Percentiles rank a stretch among this genome's conserved stretches.
These are phyloP conservation scores for Trichogramma dendrolimi DNA, from an alignment of 2,888 invertebrate species.

Conservation along the genomic window DNA sequence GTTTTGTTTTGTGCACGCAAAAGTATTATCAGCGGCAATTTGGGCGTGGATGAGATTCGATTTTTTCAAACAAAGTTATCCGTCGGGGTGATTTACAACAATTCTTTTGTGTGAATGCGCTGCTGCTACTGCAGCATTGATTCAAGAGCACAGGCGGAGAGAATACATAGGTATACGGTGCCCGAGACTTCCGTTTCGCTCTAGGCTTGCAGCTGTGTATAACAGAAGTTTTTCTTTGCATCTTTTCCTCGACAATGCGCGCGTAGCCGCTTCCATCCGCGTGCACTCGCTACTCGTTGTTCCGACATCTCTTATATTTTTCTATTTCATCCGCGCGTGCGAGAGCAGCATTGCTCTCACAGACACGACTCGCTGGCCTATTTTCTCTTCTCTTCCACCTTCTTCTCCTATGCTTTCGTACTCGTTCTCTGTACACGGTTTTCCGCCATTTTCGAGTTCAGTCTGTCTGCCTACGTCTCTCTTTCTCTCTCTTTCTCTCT, in stretches of 20 bases:
- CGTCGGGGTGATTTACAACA: constrained; percentile 7
- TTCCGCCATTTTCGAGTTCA: neutral
- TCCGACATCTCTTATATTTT: constrained; percentile 8
- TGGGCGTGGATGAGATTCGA: neutral
- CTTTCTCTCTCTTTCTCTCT: neutral
- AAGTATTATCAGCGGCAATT: no score
- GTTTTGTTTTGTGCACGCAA: no score
- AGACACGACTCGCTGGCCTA: constrained; percentile 18
- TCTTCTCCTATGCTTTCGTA: constrained; percentile 1
- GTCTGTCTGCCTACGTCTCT: neutral
- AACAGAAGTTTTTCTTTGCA: no score
- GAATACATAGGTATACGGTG: neutral
- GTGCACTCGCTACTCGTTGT: neutral
- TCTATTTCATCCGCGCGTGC: constrained; percentile 1
- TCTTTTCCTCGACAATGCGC: neutral
- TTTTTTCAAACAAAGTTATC: neutral
- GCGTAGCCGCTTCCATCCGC: constrained; percentile 13
- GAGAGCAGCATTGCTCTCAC: neutral
- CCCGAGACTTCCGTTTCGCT: constrained; percentile 24
- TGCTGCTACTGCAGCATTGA: constrained; percentile 18
- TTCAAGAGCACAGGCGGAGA: constrained; percentile 13
- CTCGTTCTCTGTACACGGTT: neutral
- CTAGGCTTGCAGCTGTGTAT: constrained; percentile 1
- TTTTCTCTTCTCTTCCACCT: constrained; percentile 4
- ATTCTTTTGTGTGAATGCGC: constrained; percentile 16